phyloP scores from a whole-genome alignment of 2,797 vertebrate genomes.

The Lutjanus campechanus region DNA sequence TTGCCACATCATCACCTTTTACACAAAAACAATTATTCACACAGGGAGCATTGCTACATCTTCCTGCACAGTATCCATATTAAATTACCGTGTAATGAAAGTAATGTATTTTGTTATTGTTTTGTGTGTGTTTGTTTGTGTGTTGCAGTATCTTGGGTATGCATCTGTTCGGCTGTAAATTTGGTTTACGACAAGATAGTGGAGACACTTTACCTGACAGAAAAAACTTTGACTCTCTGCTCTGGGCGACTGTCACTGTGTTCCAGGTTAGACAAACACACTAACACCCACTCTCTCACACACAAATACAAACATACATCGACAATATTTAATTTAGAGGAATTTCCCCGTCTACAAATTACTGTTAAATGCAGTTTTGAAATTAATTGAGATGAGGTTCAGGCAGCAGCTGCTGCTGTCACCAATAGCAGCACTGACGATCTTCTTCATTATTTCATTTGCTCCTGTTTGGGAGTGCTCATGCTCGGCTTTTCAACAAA shows the following conservation, averaged over 20 bases:
- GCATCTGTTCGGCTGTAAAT: slow-evolving; percentile 98
- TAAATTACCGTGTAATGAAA: slow-evolving; percentile 43
- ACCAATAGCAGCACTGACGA: slow-evolving; percentile 1
- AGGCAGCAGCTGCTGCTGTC: slow-evolving; percentile 54
- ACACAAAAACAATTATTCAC: slow-evolving; percentile 32
- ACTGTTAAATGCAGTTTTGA: slow-evolving; percentile 16
- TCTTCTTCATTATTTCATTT: slow-evolving; percentile 60
- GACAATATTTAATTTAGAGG: slow-evolving; percentile 24
- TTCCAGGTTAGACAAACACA: slow-evolving; percentile 89
- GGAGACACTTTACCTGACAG: slow-evolving; percentile 95
- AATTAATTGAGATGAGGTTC: slow-evolving; percentile 37
- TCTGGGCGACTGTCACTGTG: slow-evolving; percentile 96
- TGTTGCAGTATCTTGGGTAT: slow-evolving; percentile 94
- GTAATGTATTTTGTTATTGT: slow-evolving; percentile 24
- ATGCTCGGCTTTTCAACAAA: slow-evolving; percentile 43
- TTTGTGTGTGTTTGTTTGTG: slow-evolving; percentile 39
- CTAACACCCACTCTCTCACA: slow-evolving; percentile 9
- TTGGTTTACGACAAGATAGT: slow-evolving; percentile 91
- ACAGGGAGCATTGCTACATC: background rate
- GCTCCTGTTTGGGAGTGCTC: slow-evolving; percentile 50
- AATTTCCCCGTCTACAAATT: slow-evolving; percentile 1
- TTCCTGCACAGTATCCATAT: slow-evolving; percentile 26
- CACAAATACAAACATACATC: slow-evolving; percentile 2
- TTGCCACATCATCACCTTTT: slow-evolving; percentile 22
- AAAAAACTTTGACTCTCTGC: slow-evolving; percentile 95